A percentile compares a stretch with the other conserved stretches of the same genome.
Conservation (phyloP, 37 sponge, comb jelly and placozoan species). For the Lycopodina hypogea region DNA sequence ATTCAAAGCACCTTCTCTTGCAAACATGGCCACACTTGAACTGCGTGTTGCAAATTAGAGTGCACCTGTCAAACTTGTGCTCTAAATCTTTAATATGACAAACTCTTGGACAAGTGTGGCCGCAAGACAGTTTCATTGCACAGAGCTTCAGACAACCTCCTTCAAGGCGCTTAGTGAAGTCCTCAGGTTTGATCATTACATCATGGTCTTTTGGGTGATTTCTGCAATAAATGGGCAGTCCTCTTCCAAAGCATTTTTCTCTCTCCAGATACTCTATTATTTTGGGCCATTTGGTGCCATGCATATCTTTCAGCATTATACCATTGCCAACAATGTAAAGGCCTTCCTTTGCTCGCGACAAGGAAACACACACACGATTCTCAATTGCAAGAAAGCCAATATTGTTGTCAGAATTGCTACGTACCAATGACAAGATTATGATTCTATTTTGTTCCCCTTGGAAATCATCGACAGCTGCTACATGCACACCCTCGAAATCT, state of each 20-base stretch:
- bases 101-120: constrained; percentile 64
- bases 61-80: constrained; percentile 55
- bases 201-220: constrained; percentile 56
- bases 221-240: constrained; percentile 70
- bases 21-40: constrained; percentile 78
- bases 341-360: constrained; percentile 86
- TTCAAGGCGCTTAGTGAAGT: constrained; percentile 74
- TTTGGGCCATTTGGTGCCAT: constrained; percentile 61
- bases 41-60: constrained; percentile 39
- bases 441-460: constrained; percentile 95
- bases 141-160: constrained; percentile 77
- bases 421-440: constrained; percentile 79
- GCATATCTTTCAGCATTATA: constrained; percentile 39
- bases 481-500: constrained; percentile 66
- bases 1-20: constrained; percentile 59
- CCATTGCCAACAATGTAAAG: constrained; percentile 88
- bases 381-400: constrained; percentile 82
- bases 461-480: constrained; percentile 88
- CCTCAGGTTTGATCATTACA: constrained; percentile 16
- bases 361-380: constrained; percentile 88
- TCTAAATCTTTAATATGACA: constrained; percentile 77
- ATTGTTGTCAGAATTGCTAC: constrained; percentile 66
- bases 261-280: constrained; percentile 52
- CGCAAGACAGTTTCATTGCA: constrained; percentile 55
- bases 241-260: constrained; percentile 36